Base-by-base conservation (phyloP, 30 jellyfish, hydroid and myxozoan species). In the Hydra vulgaris region DNA sequence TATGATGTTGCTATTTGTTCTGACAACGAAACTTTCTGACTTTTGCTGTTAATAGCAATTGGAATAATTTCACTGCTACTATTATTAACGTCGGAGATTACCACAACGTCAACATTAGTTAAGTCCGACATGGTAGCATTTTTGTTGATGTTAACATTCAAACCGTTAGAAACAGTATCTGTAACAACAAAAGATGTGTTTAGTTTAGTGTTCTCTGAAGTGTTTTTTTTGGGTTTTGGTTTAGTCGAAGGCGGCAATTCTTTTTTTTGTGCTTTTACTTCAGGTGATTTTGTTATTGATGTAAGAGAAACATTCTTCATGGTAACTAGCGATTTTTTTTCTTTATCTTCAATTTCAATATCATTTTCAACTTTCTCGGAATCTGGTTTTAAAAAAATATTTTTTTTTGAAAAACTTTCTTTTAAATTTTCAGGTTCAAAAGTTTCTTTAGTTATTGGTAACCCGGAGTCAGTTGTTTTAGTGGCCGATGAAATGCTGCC, bases 181-280 rank as follows among this genome's bases (percentile, higher is more conserved):
- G 21, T 4, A 4, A 68, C 8, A 15, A 68, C 25, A 23, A 7
- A 20, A 23, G n/a, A n/a, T n/a, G n/a, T n/a, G n/a, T n/a, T n/a
- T n/a, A n/a, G n/a, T n/a, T n/a, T n/a, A n/a, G 18, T 17, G 72
- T 67, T 75, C 18, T n/a, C 83, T 23, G 83, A 22, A 23, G n/a
- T 27, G 23, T 86, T 21, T 52, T n/a, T 17, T 56, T 22, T 67
- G 77, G 98, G 98, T 72, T 92, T 92, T 18, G 96, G 96, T 81
- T 85, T 83, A 0, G 88, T 81, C 17, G 96, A 85, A 18, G 98
- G 98, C 24, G 96, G 95, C 8, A 87, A 52, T 0, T 24, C 82
- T 15, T 81, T 70, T 66, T 74, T 26, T 80, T 80, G 61, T 0
- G 72, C 40, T 80, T 71, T 25, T 15, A 26, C 15, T 4, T 7